Conservation (phyloP, 2,888 invertebrate species). For the Agrochola litura region DNA sequence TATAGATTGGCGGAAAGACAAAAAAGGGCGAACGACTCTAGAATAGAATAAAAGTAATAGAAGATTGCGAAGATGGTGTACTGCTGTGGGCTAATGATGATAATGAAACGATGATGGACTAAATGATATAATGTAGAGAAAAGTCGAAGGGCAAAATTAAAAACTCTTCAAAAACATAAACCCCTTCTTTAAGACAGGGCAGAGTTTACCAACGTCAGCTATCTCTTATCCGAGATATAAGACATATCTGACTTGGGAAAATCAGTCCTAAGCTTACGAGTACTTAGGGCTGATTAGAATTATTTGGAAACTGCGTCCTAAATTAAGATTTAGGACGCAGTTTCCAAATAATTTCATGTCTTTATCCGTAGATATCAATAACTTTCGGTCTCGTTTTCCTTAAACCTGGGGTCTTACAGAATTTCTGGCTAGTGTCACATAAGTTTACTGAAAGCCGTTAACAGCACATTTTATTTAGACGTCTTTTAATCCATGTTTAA, state of each 20-base stretch:
- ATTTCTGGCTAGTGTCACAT: slow-evolving; percentile 42
- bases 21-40: background rate
- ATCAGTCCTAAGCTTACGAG: too few species aligned
- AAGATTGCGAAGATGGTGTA: background rate
- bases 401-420: slow-evolving; percentile 17
- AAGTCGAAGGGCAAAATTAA: background rate
- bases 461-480: slow-evolving; percentile 53
- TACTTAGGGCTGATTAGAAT: too few species aligned
- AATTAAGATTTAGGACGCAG: background rate
- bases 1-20: background rate
- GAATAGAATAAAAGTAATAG: background rate
- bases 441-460: slow-evolving; percentile 29
- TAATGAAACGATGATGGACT: background rate
- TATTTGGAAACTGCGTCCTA: too few species aligned
- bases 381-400: slow-evolving; percentile 7
- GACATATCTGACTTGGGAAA: background rate
- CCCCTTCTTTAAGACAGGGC: too few species aligned
- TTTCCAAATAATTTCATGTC: background rate
- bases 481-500: slow-evolving; percentile 61
- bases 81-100: background rate
- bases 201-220: background rate
- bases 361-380: background rate
- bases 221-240: background rate
- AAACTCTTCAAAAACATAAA: background rate
- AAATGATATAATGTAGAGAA: background rate